A percentile compares a stretch with the other conserved stretches of the same genome.
These are phyloP conservation scores for Oligia latruncula DNA, from an alignment of 2,888 invertebrate genomes.

Conservation along the genomic window DNA sequence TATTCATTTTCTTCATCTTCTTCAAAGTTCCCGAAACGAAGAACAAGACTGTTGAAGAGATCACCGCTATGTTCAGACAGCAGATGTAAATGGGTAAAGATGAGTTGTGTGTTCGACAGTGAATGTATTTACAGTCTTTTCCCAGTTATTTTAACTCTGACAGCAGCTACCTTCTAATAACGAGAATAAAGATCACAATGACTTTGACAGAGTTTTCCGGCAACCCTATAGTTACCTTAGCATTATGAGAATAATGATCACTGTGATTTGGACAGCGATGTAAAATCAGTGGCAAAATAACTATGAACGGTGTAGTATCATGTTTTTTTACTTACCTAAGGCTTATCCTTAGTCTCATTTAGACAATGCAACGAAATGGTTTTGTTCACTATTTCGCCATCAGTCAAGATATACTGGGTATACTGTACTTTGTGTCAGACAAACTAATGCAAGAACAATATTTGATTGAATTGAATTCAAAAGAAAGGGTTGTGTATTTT, in stretches of 20 bases:
- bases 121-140: not conserved
- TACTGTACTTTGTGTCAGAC: not conserved
- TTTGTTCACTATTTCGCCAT: not conserved
- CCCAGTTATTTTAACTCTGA: too few species aligned
- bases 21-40: conserved; percentile 97
- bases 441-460: not conserved
- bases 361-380: not conserved
- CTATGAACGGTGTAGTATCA: too few species aligned
- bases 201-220: too few species aligned
- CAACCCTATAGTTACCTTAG: too few species aligned
- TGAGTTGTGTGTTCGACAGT: conserved; percentile 7
- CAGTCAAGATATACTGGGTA: not conserved
- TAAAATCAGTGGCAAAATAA: too few species aligned
- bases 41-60: conserved; percentile 95
- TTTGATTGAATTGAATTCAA: too few species aligned
- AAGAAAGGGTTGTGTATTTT: conserved; percentile 6
- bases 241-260: too few species aligned
- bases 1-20: conserved; percentile 95
- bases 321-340: not conserved
- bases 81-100: conserved; percentile 73
- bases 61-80: conserved; percentile 95
- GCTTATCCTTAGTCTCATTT: not conserved
- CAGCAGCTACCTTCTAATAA: too few species aligned
- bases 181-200: too few species aligned
- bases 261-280: too few species aligned